Evolutionary conservation across 2,888 invertebrate genomes (phyloP), one percentile per base, ranked within the genome.

Genomic region (Geophilus truncorum): DNA sequence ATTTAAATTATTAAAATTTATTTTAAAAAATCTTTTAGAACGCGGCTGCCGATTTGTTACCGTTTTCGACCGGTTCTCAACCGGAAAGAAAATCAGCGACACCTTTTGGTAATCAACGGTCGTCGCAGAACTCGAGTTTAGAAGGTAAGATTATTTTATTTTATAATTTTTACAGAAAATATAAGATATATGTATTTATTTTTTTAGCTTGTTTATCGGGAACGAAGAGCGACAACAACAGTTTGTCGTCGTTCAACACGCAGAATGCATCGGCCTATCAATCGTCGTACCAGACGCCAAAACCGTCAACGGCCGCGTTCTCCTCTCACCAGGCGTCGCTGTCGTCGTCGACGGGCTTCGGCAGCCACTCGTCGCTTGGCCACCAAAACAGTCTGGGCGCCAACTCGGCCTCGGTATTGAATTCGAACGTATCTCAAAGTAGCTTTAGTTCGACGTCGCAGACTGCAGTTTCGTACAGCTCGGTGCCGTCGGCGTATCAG

Each of bases 401-500:
- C 1, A 36, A 34, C 12, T 5, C 45, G 57, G n/a, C 15, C 7
- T 18, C 32, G 18, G 32, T 79, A 12, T 25, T 57, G 30, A 51
- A 51, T 15, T 28, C 79, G 28, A 51, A 25, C n/a, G 25, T 79
- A 1, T 32, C 32, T 28, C 30, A 25, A 30, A 79, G 32, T 57
- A 30, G 28, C n/a, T 79, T 32, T 28, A 79, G 79, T 79, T 79
- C 79, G 21, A 18, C 28, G 32, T 15, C 57, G 12, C 79, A 79
- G 23, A 79, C 79, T 9, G 32, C 30, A 30, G 79, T 79, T 10
- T 79, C 79, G 32, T 79, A 34, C 57, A 62, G 32, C 12, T 51
- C 62, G 18, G 62, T 36, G 9, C 77, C 82, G 4, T 82, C 82
- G 32, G 40, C 79, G 21, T 82, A 77, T 77, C 77, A 77, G 18